A percentile compares a stretch with the other conserved stretches of the same genome.
Conservation (phyloP, 2,797 vertebrate species). For the Neoniphon sammara region DNA sequence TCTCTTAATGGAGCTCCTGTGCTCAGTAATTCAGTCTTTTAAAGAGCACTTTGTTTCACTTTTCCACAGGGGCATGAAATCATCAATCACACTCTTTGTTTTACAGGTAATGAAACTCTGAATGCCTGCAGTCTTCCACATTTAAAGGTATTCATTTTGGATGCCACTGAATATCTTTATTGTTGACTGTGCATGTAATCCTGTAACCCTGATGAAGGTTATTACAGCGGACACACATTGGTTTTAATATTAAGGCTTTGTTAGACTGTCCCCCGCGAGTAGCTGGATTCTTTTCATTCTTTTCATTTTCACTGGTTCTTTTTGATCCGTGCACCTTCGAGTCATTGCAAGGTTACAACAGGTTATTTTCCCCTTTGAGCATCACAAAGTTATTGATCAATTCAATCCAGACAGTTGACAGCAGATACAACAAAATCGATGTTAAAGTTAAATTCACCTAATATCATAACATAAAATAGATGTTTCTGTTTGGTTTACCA, state of each 20-base stretch:
- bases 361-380: constrained; percentile 32
- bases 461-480: not conserved
- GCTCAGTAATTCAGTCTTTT: constrained; percentile 61
- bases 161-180: constrained; percentile 34
- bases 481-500: not conserved
- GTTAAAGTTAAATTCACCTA: not conserved
- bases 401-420: constrained; percentile 12
- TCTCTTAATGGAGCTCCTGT: constrained; percentile 61
- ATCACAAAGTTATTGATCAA: constrained; percentile 26
- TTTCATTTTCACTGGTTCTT: constrained; percentile 13
- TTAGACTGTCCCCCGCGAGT: constrained; percentile 44
- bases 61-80: constrained; percentile 58
- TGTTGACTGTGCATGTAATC: constrained; percentile 24
- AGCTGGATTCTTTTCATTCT: constrained; percentile 19
- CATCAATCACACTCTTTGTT: constrained; percentile 72
- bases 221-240: not conserved
- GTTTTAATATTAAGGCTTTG: constrained; percentile 38
- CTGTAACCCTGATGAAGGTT: constrained; percentile 21
- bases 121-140: constrained; percentile 35
- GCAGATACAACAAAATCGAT: not conserved
- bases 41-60: constrained; percentile 69
- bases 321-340: constrained; percentile 37
- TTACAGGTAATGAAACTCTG: constrained; percentile 65
- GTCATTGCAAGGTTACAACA: constrained; percentile 18
- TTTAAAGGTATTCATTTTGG: not conserved